Evolutionary conservation across 2,888 invertebrate species (phyloP), one percentile per base, ranked within the genome.

Genomic region (Oscheius sp.): DNA sequence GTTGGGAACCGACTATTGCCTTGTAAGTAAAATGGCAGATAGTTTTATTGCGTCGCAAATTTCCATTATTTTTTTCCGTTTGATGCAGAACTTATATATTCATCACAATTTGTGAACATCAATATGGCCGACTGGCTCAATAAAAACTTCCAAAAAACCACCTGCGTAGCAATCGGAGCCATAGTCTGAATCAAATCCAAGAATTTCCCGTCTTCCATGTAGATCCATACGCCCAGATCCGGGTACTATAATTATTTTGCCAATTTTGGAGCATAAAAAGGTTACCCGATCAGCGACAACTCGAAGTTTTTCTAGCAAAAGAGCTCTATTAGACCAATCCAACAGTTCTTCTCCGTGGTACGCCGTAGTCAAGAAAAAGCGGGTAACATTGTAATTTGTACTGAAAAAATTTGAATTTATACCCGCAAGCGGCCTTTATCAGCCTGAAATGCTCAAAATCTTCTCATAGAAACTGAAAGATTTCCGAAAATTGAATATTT

Each of bases 191-290:
- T 87, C 23, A 87, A 69, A 66, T 87, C 87, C 64, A 87, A 70
- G 69, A 87, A 87, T 63, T 86, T 85, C 2, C 86, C 83, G 63
- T 87, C 86, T 45, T 86, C 86, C 73, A 86, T 86, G 73, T 82
- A 87, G 21, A 87, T 76, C 52, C 81, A 78, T 2, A 86, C 83
- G 27, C 85, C 83, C 25, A 87, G 71, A 13, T 78, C 76, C 0
- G 86, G 76, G 64, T 84, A 87, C 80, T 87, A 72, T 16, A 84
- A 80, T 35, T 35, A 6, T 35, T 35, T 35, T 29, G n/a, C n/a
- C 18, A 21, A n/a, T n/a, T n/a, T n/a, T n/a, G n/a, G n/a, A n/a
- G n/a, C n/a, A n/a, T n/a, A n/a, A 61, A 27, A 35, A 1, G n/a
- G n/a, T 23, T 29, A 76, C 73, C 71, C 49, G 45, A 63, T 87